Conservation (phyloP, 2,113 vertebrate species). For the Cacatua alba region DNA sequence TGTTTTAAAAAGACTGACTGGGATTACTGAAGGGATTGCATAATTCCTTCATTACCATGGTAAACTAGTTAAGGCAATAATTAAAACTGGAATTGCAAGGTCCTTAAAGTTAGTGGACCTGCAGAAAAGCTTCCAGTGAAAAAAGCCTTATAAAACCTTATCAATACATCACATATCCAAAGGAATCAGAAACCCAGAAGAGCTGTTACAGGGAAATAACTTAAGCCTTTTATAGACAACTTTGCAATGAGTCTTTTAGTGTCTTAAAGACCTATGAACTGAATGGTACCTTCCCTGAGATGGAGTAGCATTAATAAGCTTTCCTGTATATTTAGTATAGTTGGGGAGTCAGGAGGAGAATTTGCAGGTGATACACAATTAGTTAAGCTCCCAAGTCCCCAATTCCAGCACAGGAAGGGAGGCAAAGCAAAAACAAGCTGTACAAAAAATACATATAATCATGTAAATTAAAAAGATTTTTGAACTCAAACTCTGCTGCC, state of each 20-base stretch:
- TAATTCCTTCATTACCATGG: conserved; percentile 24
- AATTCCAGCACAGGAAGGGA: neutral
- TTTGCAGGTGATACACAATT: neutral
- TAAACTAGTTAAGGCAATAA: neutral
- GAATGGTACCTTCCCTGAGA: neutral
- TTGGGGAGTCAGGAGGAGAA: neutral
- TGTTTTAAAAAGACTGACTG: conserved; percentile 33
- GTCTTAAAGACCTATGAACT: neutral
- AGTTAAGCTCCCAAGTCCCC: neutral
- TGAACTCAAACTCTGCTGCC: neutral
- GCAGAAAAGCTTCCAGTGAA: neutral
- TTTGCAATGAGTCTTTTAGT: neutral
- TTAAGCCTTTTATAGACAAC: neutral
- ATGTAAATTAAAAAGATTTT: neutral
- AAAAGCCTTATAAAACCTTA: neutral
- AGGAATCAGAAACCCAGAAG: neutral
- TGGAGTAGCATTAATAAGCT: neutral
- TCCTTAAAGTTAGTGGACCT: neutral
- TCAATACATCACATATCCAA: neutral
- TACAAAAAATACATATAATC: neutral
- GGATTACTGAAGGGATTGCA: neutral
- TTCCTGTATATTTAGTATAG: neutral
- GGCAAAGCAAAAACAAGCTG: neutral
- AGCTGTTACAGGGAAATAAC: neutral
- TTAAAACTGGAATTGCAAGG: neutral